phyloP scores from a whole-genome alignment of 2,113 vertebrate species.

The Poeciliopsis occidentalis region DNA sequence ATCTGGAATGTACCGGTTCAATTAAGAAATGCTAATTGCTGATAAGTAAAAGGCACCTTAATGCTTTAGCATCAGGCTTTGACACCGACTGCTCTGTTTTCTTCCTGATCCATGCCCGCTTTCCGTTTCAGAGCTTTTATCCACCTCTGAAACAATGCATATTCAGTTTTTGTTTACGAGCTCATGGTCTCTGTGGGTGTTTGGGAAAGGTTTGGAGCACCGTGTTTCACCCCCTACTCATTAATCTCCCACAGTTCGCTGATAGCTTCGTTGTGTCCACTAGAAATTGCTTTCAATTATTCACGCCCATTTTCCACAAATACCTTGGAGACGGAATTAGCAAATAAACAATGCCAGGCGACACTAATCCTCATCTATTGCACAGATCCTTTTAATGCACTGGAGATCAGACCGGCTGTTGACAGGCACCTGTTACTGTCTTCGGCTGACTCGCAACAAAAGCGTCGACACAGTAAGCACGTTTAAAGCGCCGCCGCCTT shows the following conservation, averaged over 20 bases:
- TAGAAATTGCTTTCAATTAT: constrained; percentile 80
- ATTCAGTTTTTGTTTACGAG: constrained; percentile 67
- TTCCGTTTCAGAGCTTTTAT: constrained; percentile 38
- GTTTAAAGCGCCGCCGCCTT: constrained; percentile 64
- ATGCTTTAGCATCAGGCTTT: constrained; percentile 48
- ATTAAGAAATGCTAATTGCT: constrained; percentile 32
- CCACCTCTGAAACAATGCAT: constrained; percentile 48
- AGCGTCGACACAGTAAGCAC: constrained; percentile 77
- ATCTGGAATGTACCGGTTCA: constrained; percentile 20
- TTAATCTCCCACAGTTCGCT: constrained; percentile 75
- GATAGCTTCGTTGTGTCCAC: constrained; percentile 75
- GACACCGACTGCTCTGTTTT: constrained; percentile 31
- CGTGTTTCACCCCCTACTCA: constrained; percentile 66
- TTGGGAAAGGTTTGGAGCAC: constrained; percentile 53
- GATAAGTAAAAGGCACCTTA: constrained; percentile 22
- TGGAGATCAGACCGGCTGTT: constrained; percentile 76
- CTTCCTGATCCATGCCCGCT: constrained; percentile 32
- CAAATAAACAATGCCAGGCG: constrained; percentile 80
- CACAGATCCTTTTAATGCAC: constrained; percentile 78
- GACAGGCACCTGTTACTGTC: constrained; percentile 80
- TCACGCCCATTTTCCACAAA: constrained; percentile 80
- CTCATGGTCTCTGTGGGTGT: constrained; percentile 55
- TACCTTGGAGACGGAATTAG: constrained; percentile 82
- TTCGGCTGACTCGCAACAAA: constrained; percentile 70
- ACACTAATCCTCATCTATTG: constrained; percentile 80